These are phyloP conservation scores for Erpornis zantholeuca DNA, from an alignment of 2,113 vertebrate species.

Conservation along the genomic window DNA sequence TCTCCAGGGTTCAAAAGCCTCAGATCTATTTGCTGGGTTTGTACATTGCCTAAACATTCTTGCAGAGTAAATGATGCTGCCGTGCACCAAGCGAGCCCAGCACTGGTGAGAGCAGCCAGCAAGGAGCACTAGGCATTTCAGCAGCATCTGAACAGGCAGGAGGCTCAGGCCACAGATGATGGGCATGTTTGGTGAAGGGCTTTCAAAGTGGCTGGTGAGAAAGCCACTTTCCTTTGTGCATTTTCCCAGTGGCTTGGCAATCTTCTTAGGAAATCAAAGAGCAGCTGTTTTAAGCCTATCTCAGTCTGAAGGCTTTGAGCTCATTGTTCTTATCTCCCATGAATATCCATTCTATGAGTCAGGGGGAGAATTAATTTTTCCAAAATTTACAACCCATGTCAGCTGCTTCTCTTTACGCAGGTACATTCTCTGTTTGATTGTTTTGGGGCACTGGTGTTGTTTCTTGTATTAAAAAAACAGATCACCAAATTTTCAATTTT, in stretches of 20 bases:
- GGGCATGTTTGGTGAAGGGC: neutral
- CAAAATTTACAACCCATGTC: neutral
- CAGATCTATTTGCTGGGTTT: rapidly evolving
- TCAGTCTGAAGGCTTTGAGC: neutral
- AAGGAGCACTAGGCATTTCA: neutral
- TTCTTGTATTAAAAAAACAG: neutral
- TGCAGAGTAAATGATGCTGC: neutral
- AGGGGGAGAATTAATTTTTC: neutral
- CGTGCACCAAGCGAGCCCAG: rapidly evolving
- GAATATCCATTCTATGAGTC: neutral
- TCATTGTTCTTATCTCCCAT: neutral
- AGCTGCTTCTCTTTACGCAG: neutral
- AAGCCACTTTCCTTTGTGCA: neutral
- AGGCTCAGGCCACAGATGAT: neutral
- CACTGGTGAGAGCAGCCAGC: rapidly evolving
- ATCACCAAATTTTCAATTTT: neutral
- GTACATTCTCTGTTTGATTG: neutral
- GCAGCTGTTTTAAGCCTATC: neutral
- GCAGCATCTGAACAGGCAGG: neutral
- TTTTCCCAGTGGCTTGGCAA: neutral
- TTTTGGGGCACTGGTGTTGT: neutral
- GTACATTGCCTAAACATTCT: rapidly evolving
- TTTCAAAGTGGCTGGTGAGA: neutral
- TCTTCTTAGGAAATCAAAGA: neutral
- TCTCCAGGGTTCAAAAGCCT: neutral